phyloP scores from a whole-genome alignment of 2,888 invertebrate species.

The Merodon equestris region DNA sequence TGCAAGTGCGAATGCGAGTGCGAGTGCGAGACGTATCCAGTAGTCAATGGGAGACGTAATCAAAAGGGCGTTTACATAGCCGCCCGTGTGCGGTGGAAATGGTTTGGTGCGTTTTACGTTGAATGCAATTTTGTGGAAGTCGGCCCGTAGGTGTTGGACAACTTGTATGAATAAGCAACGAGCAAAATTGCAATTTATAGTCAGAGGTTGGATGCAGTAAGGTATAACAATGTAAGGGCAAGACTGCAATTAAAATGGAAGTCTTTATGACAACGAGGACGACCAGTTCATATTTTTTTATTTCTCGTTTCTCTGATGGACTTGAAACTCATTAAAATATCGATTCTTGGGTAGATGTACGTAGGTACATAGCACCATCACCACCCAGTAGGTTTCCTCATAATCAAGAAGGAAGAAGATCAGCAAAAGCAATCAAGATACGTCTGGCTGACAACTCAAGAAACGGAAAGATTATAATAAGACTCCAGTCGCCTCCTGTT shows the following conservation, averaged over 20 bases:
- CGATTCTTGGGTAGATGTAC: too few species aligned
- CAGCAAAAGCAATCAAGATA: slow-evolving; percentile 65
- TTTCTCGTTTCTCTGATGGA: too few species aligned
- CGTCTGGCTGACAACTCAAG: slow-evolving; percentile 63
- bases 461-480: slow-evolving; percentile 63
- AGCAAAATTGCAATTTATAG: slow-evolving; percentile 56
- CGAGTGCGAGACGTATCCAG: slow-evolving; percentile 36
- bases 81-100: slow-evolving; percentile 59
- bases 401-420: slow-evolving; percentile 16
- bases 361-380: too few species aligned
- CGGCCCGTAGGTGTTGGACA: slow-evolving; percentile 65
- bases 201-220: slow-evolving; percentile 34
- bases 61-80: slow-evolving; percentile 66
- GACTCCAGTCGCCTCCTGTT: slow-evolving; percentile 59
- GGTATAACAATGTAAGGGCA: slow-evolving; percentile 31
- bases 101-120: slow-evolving; percentile 44
- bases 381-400: too few species aligned
- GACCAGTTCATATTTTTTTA: too few species aligned
- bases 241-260: slow-evolving; percentile 57
- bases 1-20: too few species aligned
- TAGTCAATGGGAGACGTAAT: slow-evolving; percentile 65
- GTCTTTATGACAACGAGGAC: slow-evolving; percentile 35
- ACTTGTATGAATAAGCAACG: slow-evolving; percentile 47
- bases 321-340: too few species aligned
- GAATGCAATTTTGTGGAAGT: slow-evolving; percentile 52